Percentiles rank a stretch among this genome's conserved stretches.
These are phyloP conservation scores for Sphaerodactylus townsendi DNA, from an alignment of 2,113 vertebrate species.

Conservation along the genomic window DNA sequence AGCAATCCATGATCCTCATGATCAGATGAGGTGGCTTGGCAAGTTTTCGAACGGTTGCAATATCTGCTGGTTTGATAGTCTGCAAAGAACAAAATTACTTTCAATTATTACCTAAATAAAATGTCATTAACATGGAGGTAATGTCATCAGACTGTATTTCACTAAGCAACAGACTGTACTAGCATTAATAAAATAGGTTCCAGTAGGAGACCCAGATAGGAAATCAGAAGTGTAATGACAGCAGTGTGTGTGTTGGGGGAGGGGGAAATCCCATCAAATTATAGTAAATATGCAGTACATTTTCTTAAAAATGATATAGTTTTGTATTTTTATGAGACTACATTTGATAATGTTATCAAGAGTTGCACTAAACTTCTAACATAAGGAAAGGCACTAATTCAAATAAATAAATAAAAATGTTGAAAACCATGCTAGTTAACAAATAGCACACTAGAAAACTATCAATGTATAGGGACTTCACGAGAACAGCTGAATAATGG, in stretches of 20 bases:
- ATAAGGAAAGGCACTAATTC: neutral
- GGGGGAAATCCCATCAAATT: neutral
- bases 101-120: conserved; percentile 4
- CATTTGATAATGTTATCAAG: neutral
- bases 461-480: neutral
- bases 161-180: neutral
- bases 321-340: neutral
- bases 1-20: conserved; percentile 83
- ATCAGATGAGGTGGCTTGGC: conserved; percentile 81
- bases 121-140: neutral
- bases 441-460: neutral
- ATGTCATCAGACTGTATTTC: neutral
- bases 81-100: conserved; percentile 39
- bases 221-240: neutral
- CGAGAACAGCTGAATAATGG: neutral
- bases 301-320: neutral
- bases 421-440: neutral
- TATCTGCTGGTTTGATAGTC: conserved; percentile 82
- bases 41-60: conserved; percentile 79
- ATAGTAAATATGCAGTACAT: neutral
- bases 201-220: neutral
- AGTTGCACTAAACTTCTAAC: neutral
- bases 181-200: neutral
- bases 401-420: neutral
- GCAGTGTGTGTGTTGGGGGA: neutral